phyloP scores from a whole-genome alignment of 2,113 vertebrate genomes.

The Percina caprodes region DNA sequence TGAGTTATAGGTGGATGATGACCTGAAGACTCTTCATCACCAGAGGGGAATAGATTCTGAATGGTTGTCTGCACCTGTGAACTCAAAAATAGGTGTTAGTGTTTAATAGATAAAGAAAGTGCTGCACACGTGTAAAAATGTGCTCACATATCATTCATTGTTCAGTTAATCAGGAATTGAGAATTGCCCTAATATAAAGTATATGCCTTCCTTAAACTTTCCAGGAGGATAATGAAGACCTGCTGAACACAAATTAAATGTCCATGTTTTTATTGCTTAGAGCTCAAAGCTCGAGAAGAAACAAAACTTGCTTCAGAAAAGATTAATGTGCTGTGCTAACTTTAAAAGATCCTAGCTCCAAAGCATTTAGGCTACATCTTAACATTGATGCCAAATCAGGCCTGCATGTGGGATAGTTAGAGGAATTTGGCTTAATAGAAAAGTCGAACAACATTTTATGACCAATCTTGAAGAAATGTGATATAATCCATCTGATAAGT shows the following conservation, averaged over 20 bases:
- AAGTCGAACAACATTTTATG: not conserved
- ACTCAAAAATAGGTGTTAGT: not conserved
- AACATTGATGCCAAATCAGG: not conserved
- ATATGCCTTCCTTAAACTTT: no score
- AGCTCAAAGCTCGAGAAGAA: not conserved
- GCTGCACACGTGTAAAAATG: not conserved
- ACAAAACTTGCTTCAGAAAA: no score
- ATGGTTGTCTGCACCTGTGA: no score
- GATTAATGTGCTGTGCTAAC: not conserved
- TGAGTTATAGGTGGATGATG: no score
- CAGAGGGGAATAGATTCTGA: no score
- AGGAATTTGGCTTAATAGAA: no score
- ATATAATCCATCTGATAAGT: not conserved
- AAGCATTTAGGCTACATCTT: not conserved
- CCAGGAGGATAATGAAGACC: not conserved
- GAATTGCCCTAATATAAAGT: not conserved
- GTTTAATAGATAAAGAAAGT: not conserved
- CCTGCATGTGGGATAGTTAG: not conserved
- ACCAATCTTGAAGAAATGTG: not conserved
- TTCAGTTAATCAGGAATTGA: not conserved
- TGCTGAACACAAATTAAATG: not conserved
- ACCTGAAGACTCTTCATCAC: no score
- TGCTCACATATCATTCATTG: not conserved
- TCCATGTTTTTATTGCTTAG: not conserved
- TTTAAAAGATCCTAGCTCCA: not conserved